Conservation (phyloP, 1,140 invertebrate genomes). For the Lanistes nyassanus region DNA sequence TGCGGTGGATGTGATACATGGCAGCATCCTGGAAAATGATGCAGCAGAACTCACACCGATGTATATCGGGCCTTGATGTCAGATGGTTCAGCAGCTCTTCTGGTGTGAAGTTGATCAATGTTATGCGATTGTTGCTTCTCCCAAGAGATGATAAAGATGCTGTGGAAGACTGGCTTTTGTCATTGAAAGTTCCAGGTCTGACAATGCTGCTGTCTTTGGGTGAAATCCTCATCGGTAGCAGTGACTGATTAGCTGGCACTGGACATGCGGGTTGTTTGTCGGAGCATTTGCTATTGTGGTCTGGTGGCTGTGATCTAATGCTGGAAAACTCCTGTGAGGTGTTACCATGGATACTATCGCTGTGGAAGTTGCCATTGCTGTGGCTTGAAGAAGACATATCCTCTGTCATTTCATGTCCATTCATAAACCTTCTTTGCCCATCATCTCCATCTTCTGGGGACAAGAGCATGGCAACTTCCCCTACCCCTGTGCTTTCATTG, state of each 20-base stretch:
- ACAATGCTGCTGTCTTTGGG: conserved; percentile 4
- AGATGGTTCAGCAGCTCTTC: conserved; percentile 48
- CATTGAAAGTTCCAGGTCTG: neutral
- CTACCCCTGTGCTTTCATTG: neutral
- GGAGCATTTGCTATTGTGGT: neutral
- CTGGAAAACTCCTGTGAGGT: too few species aligned
- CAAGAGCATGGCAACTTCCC: neutral
- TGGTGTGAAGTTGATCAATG: conserved; percentile 48
- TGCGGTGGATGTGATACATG: conserved; percentile 56
- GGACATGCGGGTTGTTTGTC: neutral
- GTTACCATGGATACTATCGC: neutral
- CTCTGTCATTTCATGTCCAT: too few species aligned
- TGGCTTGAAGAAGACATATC: neutral
- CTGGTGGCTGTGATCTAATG: neutral
- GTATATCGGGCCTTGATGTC: conserved; percentile 48
- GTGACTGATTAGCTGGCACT: neutral
- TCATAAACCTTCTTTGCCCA: too few species aligned
- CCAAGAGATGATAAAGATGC: conserved; percentile 7
- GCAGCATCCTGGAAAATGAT: conserved; percentile 54
- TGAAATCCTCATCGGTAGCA: conserved; percentile 7
- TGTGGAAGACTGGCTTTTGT: neutral
- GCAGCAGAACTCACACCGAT: conserved; percentile 52
- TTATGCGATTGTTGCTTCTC: conserved; percentile 37
- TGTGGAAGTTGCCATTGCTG: neutral
- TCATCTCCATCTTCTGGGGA: neutral